Percentiles rank a stretch among this genome's conserved stretches.
phyloP scores from a whole-genome alignment of 2,113 vertebrate genomes.

The Rhodinocichla rosea region DNA sequence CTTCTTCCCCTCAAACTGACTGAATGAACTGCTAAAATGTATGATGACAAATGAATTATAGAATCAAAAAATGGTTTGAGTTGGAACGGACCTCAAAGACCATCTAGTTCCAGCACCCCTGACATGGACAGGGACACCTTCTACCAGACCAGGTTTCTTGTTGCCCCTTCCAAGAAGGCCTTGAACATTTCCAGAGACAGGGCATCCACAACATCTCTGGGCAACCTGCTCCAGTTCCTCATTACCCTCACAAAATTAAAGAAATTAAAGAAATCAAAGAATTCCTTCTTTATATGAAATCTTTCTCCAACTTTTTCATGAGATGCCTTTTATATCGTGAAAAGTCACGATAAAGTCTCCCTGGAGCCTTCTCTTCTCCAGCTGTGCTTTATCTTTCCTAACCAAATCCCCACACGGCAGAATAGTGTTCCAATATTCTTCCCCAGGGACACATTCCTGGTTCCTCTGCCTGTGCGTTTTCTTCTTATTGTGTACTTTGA shows the following conservation, averaged over 20 bases:
- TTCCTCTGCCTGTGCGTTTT: not conserved
- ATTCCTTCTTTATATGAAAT: not conserved
- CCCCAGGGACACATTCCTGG: not conserved
- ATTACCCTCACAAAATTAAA: not conserved
- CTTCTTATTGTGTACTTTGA: not conserved
- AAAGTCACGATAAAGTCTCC: not conserved
- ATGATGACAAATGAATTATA: not conserved
- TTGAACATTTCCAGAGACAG: not conserved
- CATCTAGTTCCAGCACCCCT: fast-evolving
- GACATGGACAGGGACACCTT: not conserved
- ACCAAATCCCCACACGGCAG: not conserved
- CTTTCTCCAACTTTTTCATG: not conserved
- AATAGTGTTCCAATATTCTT: not conserved
- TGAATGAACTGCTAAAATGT: not conserved
- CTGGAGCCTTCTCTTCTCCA: not conserved
- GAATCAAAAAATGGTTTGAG: not conserved
- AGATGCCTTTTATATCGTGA: not conserved
- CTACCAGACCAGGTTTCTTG: not conserved
- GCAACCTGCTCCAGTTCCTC: not conserved
- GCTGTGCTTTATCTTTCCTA: not conserved
- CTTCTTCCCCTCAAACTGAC: not conserved
- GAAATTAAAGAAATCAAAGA: not conserved
- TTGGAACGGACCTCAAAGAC: fast-evolving
- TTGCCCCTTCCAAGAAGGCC: not conserved
- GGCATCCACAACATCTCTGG: not conserved